Evolutionary conservation across 2,113 vertebrate species (phyloP).

Genomic region (Telmatochromis sp.): DNA sequence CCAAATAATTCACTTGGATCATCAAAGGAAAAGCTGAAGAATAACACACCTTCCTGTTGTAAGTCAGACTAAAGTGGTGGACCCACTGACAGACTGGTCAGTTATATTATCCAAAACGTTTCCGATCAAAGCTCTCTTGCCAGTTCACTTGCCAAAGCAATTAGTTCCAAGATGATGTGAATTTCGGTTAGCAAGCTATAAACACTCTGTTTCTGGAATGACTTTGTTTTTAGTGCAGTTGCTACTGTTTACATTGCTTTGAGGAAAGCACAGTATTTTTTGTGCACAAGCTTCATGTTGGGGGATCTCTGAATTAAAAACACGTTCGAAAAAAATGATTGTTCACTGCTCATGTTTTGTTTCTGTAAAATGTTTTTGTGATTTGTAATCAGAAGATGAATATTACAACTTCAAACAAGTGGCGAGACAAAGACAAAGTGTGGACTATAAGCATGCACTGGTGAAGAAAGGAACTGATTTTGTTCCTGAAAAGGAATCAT

Average conservation of each 20-base stretch:
- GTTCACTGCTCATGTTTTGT: background rate
- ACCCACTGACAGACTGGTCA: background rate
- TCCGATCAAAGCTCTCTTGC: background rate
- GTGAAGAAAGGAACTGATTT: background rate
- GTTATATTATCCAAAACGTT: background rate
- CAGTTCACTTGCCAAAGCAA: background rate
- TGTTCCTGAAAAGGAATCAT: background rate
- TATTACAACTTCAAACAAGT: background rate
- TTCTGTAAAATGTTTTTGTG: background rate
- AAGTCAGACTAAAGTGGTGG: background rate
- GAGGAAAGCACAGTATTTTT: background rate
- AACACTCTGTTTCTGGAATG: constrained; percentile 20
- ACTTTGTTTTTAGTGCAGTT: constrained; percentile 8
- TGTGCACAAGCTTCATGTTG: background rate
- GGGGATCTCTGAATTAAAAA: background rate
- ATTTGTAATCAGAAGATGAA: background rate
- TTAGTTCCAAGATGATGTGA: background rate
- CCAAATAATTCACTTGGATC: background rate
- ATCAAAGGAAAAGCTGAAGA: background rate
- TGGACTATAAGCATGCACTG: background rate
- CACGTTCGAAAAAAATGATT: background rate
- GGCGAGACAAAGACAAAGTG: background rate
- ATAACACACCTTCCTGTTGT: background rate
- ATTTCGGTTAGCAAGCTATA: background rate
- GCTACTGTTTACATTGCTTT: constrained; percentile 29